These are phyloP conservation scores for Dolichoris vasculosae DNA, from an alignment of 1,140 invertebrate species.

Conservation along the genomic window DNA sequence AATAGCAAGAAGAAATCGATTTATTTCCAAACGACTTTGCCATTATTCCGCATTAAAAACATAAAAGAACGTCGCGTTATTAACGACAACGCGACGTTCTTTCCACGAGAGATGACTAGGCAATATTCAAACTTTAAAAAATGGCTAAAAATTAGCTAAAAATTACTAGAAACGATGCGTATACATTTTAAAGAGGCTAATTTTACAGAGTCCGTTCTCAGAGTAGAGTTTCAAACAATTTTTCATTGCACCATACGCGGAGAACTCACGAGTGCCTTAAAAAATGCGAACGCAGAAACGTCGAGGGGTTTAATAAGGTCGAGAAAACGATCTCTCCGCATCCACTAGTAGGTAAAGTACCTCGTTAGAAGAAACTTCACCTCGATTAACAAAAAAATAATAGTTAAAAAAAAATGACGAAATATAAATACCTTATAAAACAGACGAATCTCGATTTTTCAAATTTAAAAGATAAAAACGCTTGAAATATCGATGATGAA, in stretches of 20 bases:
- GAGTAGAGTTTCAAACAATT: not conserved
- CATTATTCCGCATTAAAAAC: not conserved
- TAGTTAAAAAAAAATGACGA: not conserved
- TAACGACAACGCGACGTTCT: not conserved
- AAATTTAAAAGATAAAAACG: not conserved
- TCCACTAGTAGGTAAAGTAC: not conserved
- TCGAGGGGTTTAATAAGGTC: slow-evolving; percentile 7
- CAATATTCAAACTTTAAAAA: not conserved
- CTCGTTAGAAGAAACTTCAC: not conserved
- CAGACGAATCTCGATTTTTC: no score
- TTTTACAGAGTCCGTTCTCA: not conserved
- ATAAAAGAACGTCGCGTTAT: not conserved
- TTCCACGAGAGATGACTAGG: not conserved
- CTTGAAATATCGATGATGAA: no score
- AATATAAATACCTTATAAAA: not conserved
- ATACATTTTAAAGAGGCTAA: not conserved
- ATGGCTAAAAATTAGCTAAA: not conserved
- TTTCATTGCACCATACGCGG: not conserved
- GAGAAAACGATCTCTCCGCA: not conserved
- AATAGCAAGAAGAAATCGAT: not conserved
- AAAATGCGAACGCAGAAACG: not conserved
- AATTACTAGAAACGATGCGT: no score
- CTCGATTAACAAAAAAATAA: not conserved
- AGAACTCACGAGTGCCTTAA: not conserved
- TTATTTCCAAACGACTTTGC: not conserved